Percentiles rank a stretch among this genome's conserved stretches.
Conservation (phyloP, 2,888 invertebrate species). For the Parnassius orleans region DNA sequence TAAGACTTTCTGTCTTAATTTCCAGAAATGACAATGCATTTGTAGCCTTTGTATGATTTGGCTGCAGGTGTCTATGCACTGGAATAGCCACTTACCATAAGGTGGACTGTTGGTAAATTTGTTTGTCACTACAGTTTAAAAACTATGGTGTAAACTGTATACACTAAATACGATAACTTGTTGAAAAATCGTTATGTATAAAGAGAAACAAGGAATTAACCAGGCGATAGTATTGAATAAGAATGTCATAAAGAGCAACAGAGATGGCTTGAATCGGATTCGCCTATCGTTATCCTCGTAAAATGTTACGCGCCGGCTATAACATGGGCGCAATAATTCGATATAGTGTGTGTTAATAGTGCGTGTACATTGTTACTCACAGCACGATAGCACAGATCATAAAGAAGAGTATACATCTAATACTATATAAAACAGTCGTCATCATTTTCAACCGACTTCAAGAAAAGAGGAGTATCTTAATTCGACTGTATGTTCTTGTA, state of each 20-base stretch:
- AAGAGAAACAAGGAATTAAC: constrained; percentile 32
- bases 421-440: background rate
- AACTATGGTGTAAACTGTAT: too few species aligned
- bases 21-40: too few species aligned
- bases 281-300: constrained; percentile 53
- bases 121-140: too few species aligned
- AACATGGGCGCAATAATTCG: constrained; percentile 56
- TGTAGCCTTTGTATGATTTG: too few species aligned
- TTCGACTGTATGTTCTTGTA: too few species aligned
- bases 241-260: constrained; percentile 44
- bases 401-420: background rate
- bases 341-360: constrained; percentile 52
- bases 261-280: constrained; percentile 52
- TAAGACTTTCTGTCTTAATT: too few species aligned
- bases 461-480: too few species aligned
- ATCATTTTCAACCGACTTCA: too few species aligned
- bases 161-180: too few species aligned
- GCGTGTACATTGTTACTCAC: constrained; percentile 36
- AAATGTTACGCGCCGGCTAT: constrained; percentile 58
- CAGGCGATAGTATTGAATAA: constrained; percentile 35
- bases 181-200: constrained; percentile 25
- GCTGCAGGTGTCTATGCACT: too few species aligned
- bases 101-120: too few species aligned
- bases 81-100: too few species aligned
- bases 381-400: constrained; percentile 28